Evolutionary conservation across 1,140 invertebrate species (phyloP).

Genomic region (Trichonephila inaurata): DNA sequence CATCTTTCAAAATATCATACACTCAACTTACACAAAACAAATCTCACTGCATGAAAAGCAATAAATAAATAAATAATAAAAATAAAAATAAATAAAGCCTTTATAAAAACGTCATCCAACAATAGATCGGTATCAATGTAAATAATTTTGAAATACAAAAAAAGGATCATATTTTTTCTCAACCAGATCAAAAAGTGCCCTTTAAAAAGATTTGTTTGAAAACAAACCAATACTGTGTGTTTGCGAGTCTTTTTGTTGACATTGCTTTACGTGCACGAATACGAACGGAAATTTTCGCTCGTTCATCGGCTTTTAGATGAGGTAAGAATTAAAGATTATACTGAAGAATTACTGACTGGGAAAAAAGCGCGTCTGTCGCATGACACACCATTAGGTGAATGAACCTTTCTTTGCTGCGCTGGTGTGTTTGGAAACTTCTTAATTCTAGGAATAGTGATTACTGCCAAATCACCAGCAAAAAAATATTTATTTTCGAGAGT

Average conservation of each 20-base stretch:
- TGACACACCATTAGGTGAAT: constrained; percentile 24
- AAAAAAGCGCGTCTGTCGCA: constrained; percentile 14
- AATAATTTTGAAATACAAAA: not conserved
- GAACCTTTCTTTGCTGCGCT: constrained; percentile 28
- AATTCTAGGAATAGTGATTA: constrained; percentile 34
- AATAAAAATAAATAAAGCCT: no score
- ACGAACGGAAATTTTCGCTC: constrained; percentile 13
- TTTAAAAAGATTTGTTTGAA: not conserved
- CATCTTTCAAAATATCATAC: no score
- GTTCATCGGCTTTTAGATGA: constrained; percentile 37
- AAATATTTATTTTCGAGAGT: not conserved
- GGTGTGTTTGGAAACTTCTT: constrained; percentile 13
- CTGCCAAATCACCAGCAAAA: constrained; percentile 20
- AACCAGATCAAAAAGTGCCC: not conserved
- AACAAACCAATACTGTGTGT: no score
- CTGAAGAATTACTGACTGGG: not conserved
- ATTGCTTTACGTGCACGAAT: not conserved
- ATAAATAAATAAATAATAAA: no score
- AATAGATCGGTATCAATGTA: no score
- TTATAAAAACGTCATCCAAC: no score
- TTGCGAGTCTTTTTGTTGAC: not conserved
- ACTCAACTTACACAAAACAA: no score
- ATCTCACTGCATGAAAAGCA: no score
- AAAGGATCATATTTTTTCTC: not conserved
- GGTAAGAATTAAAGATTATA: constrained; percentile 27